Percentiles rank a stretch among this genome's conserved stretches.
phyloP scores from a whole-genome alignment of 2,113 vertebrate species.

The Tragelaphus imberbis region DNA sequence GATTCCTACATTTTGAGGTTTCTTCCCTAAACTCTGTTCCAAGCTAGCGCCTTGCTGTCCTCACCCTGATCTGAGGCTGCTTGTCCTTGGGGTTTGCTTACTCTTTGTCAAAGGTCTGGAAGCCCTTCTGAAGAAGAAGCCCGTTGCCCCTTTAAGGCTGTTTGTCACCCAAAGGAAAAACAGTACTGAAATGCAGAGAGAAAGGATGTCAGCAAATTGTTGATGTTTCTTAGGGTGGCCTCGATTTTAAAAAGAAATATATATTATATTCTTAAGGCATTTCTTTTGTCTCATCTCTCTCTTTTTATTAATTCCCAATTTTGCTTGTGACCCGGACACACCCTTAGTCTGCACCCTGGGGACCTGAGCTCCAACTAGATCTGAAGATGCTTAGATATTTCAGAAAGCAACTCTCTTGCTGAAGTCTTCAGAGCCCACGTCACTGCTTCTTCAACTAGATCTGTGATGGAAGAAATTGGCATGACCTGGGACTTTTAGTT shows the following conservation, averaged over 20 bases:
- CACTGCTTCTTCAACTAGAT: background rate
- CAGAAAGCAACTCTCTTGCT: background rate
- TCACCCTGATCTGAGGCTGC: background rate
- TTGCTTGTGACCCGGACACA: rapidly evolving
- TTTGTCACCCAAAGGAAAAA: background rate
- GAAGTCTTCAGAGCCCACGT: rapidly evolving
- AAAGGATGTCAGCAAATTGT: background rate
- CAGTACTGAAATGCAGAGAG: rapidly evolving
- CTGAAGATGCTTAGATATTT: background rate
- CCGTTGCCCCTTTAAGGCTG: rapidly evolving
- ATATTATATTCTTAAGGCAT: background rate
- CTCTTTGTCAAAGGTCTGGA: rapidly evolving
- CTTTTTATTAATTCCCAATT: background rate
- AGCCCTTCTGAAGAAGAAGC: no score
- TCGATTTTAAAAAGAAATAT: background rate
- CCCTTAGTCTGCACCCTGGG: rapidly evolving
- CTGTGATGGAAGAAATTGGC: background rate
- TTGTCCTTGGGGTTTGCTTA: rapidly evolving
- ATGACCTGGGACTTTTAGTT: background rate
- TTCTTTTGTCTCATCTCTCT: background rate
- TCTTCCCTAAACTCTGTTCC: background rate
- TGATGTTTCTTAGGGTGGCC: background rate
- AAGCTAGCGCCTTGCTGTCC: background rate
- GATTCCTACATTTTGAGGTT: background rate
- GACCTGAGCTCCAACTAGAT: background rate